Conservation (phyloP, 2,888 invertebrate species). For the Scaeva pyrastri region DNA sequence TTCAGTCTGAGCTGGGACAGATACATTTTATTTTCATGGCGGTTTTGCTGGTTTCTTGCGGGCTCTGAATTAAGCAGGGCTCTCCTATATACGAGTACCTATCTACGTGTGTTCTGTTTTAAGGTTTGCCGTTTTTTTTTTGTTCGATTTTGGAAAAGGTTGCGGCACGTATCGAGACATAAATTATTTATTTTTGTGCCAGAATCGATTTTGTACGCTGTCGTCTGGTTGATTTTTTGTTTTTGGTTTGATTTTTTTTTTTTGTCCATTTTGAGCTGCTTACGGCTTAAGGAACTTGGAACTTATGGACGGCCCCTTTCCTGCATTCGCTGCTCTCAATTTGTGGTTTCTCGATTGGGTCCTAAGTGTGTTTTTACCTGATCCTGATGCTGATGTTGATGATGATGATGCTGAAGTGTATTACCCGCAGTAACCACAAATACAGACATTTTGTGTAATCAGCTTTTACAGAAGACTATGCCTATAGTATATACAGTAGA, state of each 20-base stretch:
- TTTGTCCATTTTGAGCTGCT: slow-evolving; percentile 49
- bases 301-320: slow-evolving; percentile 63
- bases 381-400: background rate
- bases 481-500: background rate
- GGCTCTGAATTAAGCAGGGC: slow-evolving; percentile 55
- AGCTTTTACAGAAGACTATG: slow-evolving; percentile 41
- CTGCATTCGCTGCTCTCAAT: slow-evolving; percentile 69
- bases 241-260: background rate
- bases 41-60: slow-evolving; percentile 66
- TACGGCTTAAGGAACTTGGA: slow-evolving; percentile 43
- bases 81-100: background rate
- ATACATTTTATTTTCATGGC: slow-evolving; percentile 76
- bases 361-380: slow-evolving; percentile 46
- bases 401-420: slow-evolving; percentile 33
- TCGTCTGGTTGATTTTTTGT: slow-evolving; percentile 52
- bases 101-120: slow-evolving; percentile 37
- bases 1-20: slow-evolving; percentile 73
- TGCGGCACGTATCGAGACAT: slow-evolving; percentile 70
- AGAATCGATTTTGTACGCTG: slow-evolving; percentile 75
- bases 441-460: slow-evolving; percentile 74
- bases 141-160: slow-evolving; percentile 30
- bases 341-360: slow-evolving; percentile 71
- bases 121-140: slow-evolving; percentile 19
- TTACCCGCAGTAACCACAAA: slow-evolving; percentile 56
- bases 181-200: slow-evolving; percentile 75